Conservation (phyloP, 2,888 invertebrate genomes). For the Cacoxenus indagator region DNA sequence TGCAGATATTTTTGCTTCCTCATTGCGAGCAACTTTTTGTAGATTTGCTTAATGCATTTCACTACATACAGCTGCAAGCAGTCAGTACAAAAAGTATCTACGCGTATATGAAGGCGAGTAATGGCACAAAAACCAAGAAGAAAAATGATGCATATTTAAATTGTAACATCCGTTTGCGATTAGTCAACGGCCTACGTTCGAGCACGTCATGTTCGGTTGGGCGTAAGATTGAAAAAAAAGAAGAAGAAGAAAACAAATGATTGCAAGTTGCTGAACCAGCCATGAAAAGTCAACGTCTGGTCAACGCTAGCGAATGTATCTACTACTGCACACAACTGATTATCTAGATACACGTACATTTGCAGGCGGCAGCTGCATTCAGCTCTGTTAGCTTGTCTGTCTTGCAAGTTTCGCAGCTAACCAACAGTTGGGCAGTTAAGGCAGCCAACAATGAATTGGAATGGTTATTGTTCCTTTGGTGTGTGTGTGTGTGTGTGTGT, state of each 20-base stretch:
- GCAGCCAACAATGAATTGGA: no score
- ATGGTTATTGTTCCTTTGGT: not conserved
- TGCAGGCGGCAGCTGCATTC: conserved; percentile 6
- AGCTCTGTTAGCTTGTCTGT: not conserved
- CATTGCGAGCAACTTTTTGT: conserved; percentile 3
- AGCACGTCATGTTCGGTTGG: not conserved
- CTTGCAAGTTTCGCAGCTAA: not conserved
- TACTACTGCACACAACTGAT: not conserved
- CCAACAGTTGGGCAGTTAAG: no score
- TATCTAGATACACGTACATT: not conserved
- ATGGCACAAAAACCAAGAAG: not conserved
- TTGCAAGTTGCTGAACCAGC: no score
- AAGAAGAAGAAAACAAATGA: not conserved
- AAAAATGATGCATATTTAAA: conserved; percentile 62
- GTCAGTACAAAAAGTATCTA: not conserved
- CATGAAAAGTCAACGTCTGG: no score
- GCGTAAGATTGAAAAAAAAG: not conserved
- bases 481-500: no score
- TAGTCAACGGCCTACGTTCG: conserved; percentile 32
- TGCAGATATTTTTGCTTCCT: conserved; percentile 5
- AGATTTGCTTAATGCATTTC: conserved; percentile 13
- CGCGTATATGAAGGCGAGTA: not conserved
- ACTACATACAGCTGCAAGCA: not conserved
- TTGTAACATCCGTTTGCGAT: conserved; percentile 52
- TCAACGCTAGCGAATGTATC: no score